Base-by-base conservation (phyloP, 30 jellyfish, hydroid and myxozoan genomes). In the Catostylus mosaicus region DNA sequence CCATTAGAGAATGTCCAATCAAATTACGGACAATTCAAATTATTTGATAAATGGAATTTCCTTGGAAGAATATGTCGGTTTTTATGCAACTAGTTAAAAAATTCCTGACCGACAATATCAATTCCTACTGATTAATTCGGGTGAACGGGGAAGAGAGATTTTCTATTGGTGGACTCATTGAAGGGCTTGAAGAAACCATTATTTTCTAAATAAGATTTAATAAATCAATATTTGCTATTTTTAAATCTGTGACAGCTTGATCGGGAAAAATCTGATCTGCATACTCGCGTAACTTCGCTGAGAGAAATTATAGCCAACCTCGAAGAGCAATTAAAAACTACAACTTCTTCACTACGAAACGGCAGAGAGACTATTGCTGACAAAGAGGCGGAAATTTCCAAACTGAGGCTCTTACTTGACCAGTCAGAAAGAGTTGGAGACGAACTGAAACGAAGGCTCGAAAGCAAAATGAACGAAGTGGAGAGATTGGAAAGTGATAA, bases 311-410 rank as follows among this genome's bases (percentile, higher is more conserved):
- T 78, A 23, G 75, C 83, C 52, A 86, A 38, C 36, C 84, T 93
- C 19, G 98, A 93, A 59, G 97, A 73, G 31, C 96, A 93, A 48
- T 85, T 93, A 56, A 78, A 77, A 38, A 51, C 92, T 10, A 85
- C 97, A 12, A 80, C 81, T 1, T 50, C 88, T 23, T 80, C 97
- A 31, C 45, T 87, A 37, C 37, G 93, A 30, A 87, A 56, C 63
- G 67, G 88, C 69, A 73, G 91, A 75, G 98, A 87, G 74, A 68
- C 91, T 16, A 77, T 88, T 1, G 91, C 88, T 10, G 96, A 86
- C 61, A 93, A 87, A 77, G 98, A 93, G 84, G 97, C 97, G 38
- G 98, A 86, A 60, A 51, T 87, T 5, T 82, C 97, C 0, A 93
- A 87, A 83, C 66, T 83, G 66, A 73, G 93, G 40, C 85, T 93